Conservation (phyloP, 2,888 invertebrate species). For the Dryococelus australis region DNA sequence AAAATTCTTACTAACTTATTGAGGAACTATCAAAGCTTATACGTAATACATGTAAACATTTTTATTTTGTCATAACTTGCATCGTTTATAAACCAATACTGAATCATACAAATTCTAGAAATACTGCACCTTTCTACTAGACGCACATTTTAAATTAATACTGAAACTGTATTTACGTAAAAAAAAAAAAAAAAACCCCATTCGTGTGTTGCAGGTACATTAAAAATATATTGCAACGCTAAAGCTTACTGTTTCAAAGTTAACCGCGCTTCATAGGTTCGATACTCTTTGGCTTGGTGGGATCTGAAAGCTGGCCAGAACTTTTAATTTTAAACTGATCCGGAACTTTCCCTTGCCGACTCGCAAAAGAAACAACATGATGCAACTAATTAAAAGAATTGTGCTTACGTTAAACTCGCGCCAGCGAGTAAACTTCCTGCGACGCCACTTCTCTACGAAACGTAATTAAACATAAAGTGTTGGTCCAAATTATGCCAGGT, state of each 20-base stretch:
- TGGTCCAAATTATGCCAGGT: constrained; percentile 11
- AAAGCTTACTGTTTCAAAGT: background rate
- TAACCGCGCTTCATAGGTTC: no score
- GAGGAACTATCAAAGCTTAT: no score
- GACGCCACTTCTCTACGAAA: background rate
- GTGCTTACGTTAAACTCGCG: background rate
- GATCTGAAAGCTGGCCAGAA: background rate
- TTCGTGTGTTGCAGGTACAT: no score
- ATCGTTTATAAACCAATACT: no score
- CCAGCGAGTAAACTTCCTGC: background rate
- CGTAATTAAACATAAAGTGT: constrained; percentile 16
- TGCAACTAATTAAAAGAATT: constrained; percentile 16
- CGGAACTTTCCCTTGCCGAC: background rate
- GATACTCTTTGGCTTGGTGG: background rate
- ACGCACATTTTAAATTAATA: no score
- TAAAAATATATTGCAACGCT: background rate
- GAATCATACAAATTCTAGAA: no score
- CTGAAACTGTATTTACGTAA: no score
- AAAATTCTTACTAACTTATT: no score
- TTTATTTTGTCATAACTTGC: no score
- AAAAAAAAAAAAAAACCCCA: no score
- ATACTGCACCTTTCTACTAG: no score
- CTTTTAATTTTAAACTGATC: constrained; percentile 8
- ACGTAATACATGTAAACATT: no score
- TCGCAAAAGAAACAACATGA: background rate